Conservation (phyloP, 2,888 invertebrate genomes). For the Danaus chrysippus region DNA sequence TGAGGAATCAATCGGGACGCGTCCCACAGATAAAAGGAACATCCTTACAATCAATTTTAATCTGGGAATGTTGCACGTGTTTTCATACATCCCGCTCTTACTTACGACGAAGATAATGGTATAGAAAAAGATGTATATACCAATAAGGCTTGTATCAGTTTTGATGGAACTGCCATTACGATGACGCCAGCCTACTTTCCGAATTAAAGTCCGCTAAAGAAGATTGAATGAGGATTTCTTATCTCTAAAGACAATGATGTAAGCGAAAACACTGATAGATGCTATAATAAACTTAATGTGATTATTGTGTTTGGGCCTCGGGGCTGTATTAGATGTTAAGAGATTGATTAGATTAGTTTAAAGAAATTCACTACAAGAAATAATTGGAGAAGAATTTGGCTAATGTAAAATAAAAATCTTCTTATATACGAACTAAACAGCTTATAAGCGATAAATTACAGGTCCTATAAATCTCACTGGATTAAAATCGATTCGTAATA, state of each 20-base stretch:
- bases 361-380: too few species aligned
- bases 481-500: conserved; percentile 58
- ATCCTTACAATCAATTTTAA: conserved; percentile 77
- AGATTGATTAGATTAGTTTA: conserved; percentile 1
- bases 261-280: conserved; percentile 69
- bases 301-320: conserved; percentile 13
- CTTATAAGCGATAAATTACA: conserved; percentile 46
- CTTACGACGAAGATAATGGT: conserved; percentile 21
- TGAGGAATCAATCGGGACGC: conserved; percentile 73
- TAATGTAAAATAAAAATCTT: too few species aligned
- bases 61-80: conserved; percentile 64
- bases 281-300: conserved; percentile 41
- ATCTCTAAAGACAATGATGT: conserved; percentile 74
- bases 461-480: conserved; percentile 51
- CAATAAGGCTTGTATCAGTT: conserved; percentile 53
- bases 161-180: conserved; percentile 62
- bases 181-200: conserved; percentile 72
- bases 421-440: conserved; percentile 14
- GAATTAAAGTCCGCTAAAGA: conserved; percentile 73
- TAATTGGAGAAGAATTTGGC: background rate
- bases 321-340: background rate
- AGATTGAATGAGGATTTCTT: conserved; percentile 70
- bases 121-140: conserved; percentile 43
- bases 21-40: conserved; percentile 67
- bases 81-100: conserved; percentile 39